Evolutionary conservation across 2,797 vertebrate genomes (phyloP).

Genomic region (Leontopithecus rosalia): DNA sequence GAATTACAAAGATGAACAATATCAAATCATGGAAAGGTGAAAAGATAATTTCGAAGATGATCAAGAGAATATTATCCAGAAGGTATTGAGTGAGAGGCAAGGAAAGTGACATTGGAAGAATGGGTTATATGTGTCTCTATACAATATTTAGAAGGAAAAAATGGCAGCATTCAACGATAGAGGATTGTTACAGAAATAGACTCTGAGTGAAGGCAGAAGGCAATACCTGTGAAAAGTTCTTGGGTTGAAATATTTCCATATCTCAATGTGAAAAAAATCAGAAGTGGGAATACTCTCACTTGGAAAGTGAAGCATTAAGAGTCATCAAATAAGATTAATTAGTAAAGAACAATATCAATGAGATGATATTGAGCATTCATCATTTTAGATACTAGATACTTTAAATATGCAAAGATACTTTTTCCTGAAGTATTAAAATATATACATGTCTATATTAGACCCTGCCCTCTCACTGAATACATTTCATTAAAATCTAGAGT

Average conservation of each 20-base stretch:
- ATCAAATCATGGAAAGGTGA: background rate
- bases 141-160: background rate
- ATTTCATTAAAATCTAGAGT: background rate
- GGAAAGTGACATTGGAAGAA: background rate
- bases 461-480: background rate
- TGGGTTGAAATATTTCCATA: background rate
- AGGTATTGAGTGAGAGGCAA: background rate
- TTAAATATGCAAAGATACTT: background rate
- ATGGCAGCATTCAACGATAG: background rate
- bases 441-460: background rate
- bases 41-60: background rate
- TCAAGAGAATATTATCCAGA: background rate
- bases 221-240: background rate
- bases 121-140: fast-evolving
- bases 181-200: background rate
- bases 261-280: background rate
- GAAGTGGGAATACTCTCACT: background rate
- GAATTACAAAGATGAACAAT: background rate
- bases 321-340: background rate
- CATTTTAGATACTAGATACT: background rate
- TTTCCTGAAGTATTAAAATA: background rate
- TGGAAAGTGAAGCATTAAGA: background rate
- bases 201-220: background rate
- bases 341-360: background rate
- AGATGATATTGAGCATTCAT: background rate